phyloP scores from a whole-genome alignment of 2,797 vertebrate genomes.

The Cirrhinus mrigala region DNA sequence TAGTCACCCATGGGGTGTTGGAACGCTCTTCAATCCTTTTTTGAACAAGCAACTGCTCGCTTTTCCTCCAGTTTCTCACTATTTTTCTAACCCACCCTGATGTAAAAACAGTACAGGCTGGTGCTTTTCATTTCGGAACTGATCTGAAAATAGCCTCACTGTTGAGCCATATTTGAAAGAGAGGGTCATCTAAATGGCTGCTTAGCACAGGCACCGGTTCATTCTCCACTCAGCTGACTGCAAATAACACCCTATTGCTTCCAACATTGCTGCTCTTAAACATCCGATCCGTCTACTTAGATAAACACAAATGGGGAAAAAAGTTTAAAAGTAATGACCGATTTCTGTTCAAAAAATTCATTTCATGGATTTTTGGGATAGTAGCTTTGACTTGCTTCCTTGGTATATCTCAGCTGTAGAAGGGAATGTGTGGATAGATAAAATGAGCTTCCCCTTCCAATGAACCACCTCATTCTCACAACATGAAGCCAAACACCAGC shows the following conservation, averaged over 20 bases:
- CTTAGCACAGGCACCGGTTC: constrained; percentile 45
- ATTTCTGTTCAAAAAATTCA: background rate
- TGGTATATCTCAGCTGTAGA: constrained; percentile 46
- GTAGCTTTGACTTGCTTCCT: constrained; percentile 32
- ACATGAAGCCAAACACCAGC: constrained; percentile 26
- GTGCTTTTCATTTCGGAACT: constrained; percentile 36
- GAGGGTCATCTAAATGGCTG: constrained; percentile 65
- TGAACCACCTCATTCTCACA: constrained; percentile 41
- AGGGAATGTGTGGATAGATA: constrained; percentile 54
- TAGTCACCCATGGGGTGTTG: constrained; percentile 50
- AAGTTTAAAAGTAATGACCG: constrained; percentile 7
- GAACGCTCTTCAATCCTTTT: constrained; percentile 61
- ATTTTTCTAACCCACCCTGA: constrained; percentile 58
- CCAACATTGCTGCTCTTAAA: constrained; percentile 14
- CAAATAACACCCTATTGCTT: constrained; percentile 53
- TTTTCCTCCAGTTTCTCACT: constrained; percentile 17
- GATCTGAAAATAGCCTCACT: constrained; percentile 55
- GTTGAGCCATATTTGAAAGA: constrained; percentile 66
- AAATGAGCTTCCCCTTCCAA: constrained; percentile 52
- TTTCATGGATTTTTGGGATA: constrained; percentile 14
- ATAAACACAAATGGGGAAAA: background rate
- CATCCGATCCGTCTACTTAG: background rate
- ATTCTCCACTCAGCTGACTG: constrained; percentile 37
- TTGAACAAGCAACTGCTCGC: constrained; percentile 59
- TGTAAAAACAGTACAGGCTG: constrained; percentile 64